phyloP scores from a whole-genome alignment of 92 coral and sea anemone species.

The Anthopleura xanthogrammica region DNA sequence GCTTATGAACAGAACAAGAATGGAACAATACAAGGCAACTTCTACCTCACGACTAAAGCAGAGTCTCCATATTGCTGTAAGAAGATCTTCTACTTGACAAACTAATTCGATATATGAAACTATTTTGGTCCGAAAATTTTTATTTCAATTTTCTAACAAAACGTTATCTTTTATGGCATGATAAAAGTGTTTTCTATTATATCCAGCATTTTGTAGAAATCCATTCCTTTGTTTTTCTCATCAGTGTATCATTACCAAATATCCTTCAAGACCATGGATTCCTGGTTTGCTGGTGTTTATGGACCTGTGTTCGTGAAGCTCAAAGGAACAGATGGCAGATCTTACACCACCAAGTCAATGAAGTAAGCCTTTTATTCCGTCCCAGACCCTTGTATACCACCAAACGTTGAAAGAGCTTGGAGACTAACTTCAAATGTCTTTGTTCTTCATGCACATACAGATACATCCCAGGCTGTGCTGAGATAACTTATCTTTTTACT shows the following conservation, averaged over 20 bases:
- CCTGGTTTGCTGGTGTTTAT: slow-evolving; percentile 47
- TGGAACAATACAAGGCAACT: slow-evolving; percentile 16
- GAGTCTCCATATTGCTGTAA: slow-evolving; percentile 32
- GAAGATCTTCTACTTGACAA: neutral
- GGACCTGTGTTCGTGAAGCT: slow-evolving; percentile 47
- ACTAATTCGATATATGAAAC: neutral
- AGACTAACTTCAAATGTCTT: neutral
- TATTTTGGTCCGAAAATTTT: too few relatives aligned
- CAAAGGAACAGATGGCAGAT: slow-evolving; percentile 37
- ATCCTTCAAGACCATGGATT: slow-evolving; percentile 28
- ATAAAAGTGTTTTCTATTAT: too few relatives aligned
- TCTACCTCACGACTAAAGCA: slow-evolving; percentile 19
- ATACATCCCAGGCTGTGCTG: slow-evolving; percentile 44
- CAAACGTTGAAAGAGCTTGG: neutral
- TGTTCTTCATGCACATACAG: slow-evolving; percentile 11
- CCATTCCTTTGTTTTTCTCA: neutral
- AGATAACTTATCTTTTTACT: slow-evolving; percentile 22
- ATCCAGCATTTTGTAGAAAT: neutral
- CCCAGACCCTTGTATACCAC: neutral
- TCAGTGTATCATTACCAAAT: slow-evolving; percentile 38
- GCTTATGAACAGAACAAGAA: slow-evolving; percentile 18
- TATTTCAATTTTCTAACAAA: too few relatives aligned
- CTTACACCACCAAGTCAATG: slow-evolving; percentile 32
- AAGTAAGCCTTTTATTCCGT: slow-evolving; percentile 20
- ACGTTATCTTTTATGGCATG: too few relatives aligned